These are phyloP conservation scores for Parazoanthus darwini DNA, from an alignment of 92 coral and sea anemone species.

Conservation along the genomic window DNA sequence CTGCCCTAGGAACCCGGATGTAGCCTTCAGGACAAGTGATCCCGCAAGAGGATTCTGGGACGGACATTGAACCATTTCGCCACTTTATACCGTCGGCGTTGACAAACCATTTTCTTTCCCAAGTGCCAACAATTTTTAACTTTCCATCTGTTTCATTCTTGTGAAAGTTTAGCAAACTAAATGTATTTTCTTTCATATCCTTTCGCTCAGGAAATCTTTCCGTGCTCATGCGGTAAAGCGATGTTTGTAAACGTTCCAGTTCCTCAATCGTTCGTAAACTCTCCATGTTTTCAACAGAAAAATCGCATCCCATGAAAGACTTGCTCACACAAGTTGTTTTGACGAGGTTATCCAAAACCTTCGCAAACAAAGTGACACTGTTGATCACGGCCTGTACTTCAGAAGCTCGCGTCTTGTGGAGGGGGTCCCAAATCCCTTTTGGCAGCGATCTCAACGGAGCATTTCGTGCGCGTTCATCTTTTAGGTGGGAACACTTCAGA, in stretches of 20 bases:
- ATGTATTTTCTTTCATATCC: constrained; percentile 63
- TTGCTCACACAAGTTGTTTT: constrained; percentile 41
- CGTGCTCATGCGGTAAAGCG: constrained; percentile 20
- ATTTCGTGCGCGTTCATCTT: neutral
- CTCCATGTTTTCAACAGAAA: constrained; percentile 13
- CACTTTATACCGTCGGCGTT: constrained; percentile 57
- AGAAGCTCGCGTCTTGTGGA: constrained; percentile 7
- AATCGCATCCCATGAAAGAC: constrained; percentile 37
- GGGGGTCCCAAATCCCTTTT: neutral
- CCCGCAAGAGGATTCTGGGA: constrained; percentile 74
- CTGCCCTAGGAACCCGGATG: constrained; percentile 72
- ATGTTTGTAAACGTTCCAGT: constrained; percentile 32
- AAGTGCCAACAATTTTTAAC: constrained; percentile 63
- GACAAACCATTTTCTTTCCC: constrained; percentile 80
- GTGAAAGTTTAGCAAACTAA: constrained; percentile 59
- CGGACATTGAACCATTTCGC: constrained; percentile 35
- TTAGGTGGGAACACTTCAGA: neutral
- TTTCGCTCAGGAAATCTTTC: constrained; percentile 41
- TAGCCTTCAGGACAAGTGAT: constrained; percentile 67
- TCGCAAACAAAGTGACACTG: constrained; percentile 59
- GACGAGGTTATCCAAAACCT: constrained; percentile 46
- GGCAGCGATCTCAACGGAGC: neutral
- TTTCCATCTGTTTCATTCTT: constrained; percentile 37
- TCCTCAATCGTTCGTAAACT: constrained; percentile 24
- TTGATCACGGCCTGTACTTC: constrained; percentile 70